A percentile compares a stretch with the other conserved stretches of the same genome.
Conservation (phyloP, 1,140 invertebrate species). For the Lordiphosa stackelbergi region DNA sequence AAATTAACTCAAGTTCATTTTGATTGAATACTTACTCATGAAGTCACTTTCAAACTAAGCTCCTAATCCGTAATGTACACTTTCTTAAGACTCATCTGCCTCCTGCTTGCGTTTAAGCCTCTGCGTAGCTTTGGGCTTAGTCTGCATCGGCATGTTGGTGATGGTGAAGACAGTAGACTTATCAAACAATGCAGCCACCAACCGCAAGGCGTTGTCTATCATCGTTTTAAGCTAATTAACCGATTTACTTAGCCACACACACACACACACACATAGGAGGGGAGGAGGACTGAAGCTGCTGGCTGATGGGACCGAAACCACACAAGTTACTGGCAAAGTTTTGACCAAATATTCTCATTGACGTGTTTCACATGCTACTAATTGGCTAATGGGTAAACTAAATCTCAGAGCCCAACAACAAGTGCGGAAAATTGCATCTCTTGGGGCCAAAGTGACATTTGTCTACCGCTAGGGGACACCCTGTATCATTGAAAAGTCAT, state of each 20-base stretch:
- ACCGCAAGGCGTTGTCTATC: slow-evolving; percentile 40
- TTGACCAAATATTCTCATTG: slow-evolving; percentile 9
- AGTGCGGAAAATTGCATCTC: neutral
- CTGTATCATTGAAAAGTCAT: slow-evolving; percentile 47
- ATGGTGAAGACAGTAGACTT: neutral
- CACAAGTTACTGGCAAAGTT: slow-evolving; percentile 20
- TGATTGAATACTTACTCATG: no score
- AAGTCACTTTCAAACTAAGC: no score
- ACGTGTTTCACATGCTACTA: slow-evolving; percentile 18
- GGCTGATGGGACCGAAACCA: slow-evolving; percentile 1
- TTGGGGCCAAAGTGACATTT: no score
- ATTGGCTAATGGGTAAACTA: slow-evolving; percentile 35
- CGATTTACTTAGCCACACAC: slow-evolving; percentile 10
- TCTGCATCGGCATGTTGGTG: no score
- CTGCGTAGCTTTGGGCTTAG: no score
- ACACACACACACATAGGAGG: slow-evolving; percentile 3
- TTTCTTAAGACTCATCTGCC: no score
- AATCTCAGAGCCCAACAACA: slow-evolving; percentile 14
- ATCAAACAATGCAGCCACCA: slow-evolving; percentile 18
- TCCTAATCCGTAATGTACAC: no score
- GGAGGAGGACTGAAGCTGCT: neutral
- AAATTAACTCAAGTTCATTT: no score
- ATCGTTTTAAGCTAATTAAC: slow-evolving; percentile 54
- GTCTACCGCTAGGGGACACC: neutral
- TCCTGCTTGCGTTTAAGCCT: no score